Conservation (phyloP, 2,797 vertebrate species). For the Myotis planiceps region DNA sequence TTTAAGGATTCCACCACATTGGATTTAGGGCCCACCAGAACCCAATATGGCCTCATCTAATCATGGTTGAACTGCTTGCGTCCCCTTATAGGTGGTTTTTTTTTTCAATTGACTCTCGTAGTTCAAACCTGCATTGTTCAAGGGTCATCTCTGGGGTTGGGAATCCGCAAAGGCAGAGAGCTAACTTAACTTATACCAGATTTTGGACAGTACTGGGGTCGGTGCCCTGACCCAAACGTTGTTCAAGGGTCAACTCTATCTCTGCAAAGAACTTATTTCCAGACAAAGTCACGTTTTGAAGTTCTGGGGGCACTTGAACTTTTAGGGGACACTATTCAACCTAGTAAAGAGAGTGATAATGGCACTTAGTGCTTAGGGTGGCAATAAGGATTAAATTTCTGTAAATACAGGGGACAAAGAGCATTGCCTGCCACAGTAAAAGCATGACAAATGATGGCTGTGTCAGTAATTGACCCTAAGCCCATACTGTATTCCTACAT, state of each 20-base stretch:
- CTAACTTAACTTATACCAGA: not conserved
- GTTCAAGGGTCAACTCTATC: not conserved
- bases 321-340: not conserved
- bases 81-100: not conserved
- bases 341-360: not conserved
- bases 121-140: not conserved
- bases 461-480: accelerated
- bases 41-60: not conserved
- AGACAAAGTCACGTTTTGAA: not conserved
- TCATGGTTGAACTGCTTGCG: not conserved
- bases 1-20: not conserved
- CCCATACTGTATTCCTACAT: not conserved
- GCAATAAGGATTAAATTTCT: not conserved
- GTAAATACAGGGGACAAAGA: not conserved
- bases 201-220: not conserved
- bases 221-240: not conserved
- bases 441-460: not conserved
- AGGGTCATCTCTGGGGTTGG: not conserved
- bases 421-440: accelerated
- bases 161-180: not conserved
- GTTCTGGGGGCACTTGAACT: not conserved
- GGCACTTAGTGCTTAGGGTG: not conserved
- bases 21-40: not conserved
- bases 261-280: not conserved
- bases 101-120: not conserved